Evolutionary conservation across 2,797 vertebrate species (phyloP), one percentile per base, ranked within the genome.

Genomic region (Micromesistius poutassou): DNA sequence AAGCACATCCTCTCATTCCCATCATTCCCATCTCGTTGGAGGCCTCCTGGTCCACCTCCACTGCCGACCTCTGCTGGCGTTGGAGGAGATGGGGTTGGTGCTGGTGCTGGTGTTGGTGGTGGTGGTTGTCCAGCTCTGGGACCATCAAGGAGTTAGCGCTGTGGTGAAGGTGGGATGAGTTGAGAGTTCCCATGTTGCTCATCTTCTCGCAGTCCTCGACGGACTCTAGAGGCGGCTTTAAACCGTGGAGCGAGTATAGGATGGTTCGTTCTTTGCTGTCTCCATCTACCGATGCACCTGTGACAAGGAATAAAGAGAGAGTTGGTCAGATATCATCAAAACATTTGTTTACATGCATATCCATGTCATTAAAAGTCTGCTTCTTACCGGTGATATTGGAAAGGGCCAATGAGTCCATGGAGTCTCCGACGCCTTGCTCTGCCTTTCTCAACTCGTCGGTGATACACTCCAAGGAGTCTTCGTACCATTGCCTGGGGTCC

Each of bases 121-220:
- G 74, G 76, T 68, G 62, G 62, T 28, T 68, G n/a, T 94, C 94
- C 78, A 96, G 7, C 84, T 97, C 96, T 12, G 95, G 79, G 42
- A 97, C 90, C 75, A 96, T 97, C 85, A 99, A 90, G 74, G 96
- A 98, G 86, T 96, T 96, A 0, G 94, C 89, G 77, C 97, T 98
- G 86, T 96, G 92, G 87, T 98, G 96, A 40, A 96, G 93, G 94
- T 96, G 96, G 66, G 97, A 98, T 0, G 98, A 98, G 90, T 99
- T 98, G 82, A 98, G 90, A 3, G 97, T 98, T 73, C 97, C 97
- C 96, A 98, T 97, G 83, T 97, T 97, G 90, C 97, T 98, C 95
- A 97, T 96, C 87, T 98, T 98, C 87, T 98, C 97, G 78, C 96
- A 97, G 74, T 97, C 95, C 14, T 97, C 96, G 3, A 83, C 77